Base-by-base conservation (phyloP, 2,888 invertebrate species). In the Pseudococcus longispinus region DNA sequence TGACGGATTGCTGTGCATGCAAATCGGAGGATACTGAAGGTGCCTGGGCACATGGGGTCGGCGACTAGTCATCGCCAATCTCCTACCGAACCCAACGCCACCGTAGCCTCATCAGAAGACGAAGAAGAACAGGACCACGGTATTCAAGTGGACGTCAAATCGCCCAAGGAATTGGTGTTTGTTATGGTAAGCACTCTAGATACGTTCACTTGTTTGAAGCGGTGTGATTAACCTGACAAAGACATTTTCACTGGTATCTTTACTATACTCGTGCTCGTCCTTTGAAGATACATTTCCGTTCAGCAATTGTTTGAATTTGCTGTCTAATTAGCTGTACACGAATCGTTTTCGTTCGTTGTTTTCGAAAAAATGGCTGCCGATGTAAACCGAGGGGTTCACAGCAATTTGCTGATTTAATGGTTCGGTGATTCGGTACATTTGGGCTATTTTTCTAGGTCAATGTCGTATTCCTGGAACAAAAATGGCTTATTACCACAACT, bases 61-160 rank as follows among this genome's bases (percentile, higher is more conserved):
- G 88, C 87, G 88, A 88, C 84, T 86, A 89, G 89, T 87, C 87
- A 88, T 77, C 88, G 87, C 32, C 88, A 88, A 46, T 87, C 87
- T 82, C 87, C 87, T 37, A 60, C 26, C 70, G 85, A 70, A 85
- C 65, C 70, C 85, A 11, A 70, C 44, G 32, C 60, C 70, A 65
- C 70, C 60, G 85, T 74, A 70, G 85, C 85, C 32, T 85, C 85
- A 42, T 85, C 70, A 37, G 85, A 85, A 70, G 88, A 88, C 65
- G 89, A 88, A 74, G 87, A 87, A 37, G 84, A 84, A 46, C 84
- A 88, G 18, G 80, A 84, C 74, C 65, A 84, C 74, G 88, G 88
- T 26, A 87, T 87, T 44, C 87, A 87, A 82, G 82, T 87, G 55
- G 55, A 87, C 51, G 46, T 86, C 32, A 86, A 77, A 55, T 74